Evolutionary conservation across 1,140 invertebrate genomes (phyloP), one percentile per base, ranked within the genome.

Genomic region (Nautilus pompilius): DNA sequence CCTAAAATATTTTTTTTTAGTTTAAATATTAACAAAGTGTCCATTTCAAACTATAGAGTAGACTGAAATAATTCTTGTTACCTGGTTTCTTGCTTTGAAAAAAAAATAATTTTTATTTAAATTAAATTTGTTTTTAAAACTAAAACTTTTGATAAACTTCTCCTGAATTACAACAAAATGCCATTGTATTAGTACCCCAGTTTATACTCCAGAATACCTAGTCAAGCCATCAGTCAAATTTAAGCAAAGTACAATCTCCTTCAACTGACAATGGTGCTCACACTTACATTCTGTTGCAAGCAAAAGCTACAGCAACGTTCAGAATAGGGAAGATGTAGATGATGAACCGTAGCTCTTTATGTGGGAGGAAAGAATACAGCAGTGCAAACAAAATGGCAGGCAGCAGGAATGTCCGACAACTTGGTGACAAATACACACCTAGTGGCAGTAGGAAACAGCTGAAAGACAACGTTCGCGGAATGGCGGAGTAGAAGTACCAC

Each of bases 401-500:
- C 53, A 90, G 75, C 0, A 90, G 82, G 41, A 97, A 75, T 45
- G 85, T 85, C 54, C 89, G 79, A 45, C 90, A 84, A 71, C 93
- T 85, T 60, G 84, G 80, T 73, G 96, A 92, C 63, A 90, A 82
- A 58, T 87, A 87, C 26, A 91, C 80, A 33, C 95, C 94, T 30
- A 95, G 69, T 6, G 93, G 93, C 58, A 96, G 84, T 34, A 99
- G 83, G 17, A 94, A 75, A 26, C 93, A 77, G 48, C 93, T 94
- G 3, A 89, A 84, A 2, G 89, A 90, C 72, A 99, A 84, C 4
- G 92, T 92, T 63, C 96, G 85, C 1, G 97, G 97, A 28, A 99
- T 81, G 1, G 95, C 97, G 33, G 95, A 98, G 82, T 96, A 98
- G 80, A 98, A 98, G 82, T 99, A 99, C 98, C 98, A 99, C 10